Base-by-base conservation (phyloP, 2,888 invertebrate species). In the Drosophila cognata region DNA sequence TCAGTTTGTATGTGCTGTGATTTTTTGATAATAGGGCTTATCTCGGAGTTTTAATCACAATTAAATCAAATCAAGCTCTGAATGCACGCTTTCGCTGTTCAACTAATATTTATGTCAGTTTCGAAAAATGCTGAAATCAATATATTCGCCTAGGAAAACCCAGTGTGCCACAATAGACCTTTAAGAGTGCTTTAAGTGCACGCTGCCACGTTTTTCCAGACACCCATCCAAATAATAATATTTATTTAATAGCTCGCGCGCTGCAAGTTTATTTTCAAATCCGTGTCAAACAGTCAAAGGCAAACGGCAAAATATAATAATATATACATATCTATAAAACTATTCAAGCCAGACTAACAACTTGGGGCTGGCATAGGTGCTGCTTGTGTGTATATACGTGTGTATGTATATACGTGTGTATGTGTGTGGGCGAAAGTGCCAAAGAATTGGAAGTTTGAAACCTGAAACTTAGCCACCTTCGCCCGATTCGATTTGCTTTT, bases 281-380 rank as follows among this genome's bases (percentile, higher is more conserved):
- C 48, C 85, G 87, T 85, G 86, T 85, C 85, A 86, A 84, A 81
- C 84, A 79, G 74, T 69, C 58, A 69, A 55, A 60, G 43, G 31
- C 60, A 70, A 36, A 25, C 33, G 48, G 31, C n/a, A 55, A 48
- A 64, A 81, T 74, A 87, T 77, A 71, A 73, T 79, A 81, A 76
- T 79, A 71, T 72, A 68, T 48, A 71, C 71, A 69, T 50, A 79
- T 56, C 72, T 70, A 76, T 72, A 79, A 72, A 78, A 64, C 59
- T 73, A 79, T 87, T 72, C 43, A 50, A 63, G 57, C 18, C 66
- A 71, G 74, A 59, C 55, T n/a, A 56, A 46, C 31, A 16, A 46
- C 38, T 59, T 59, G 18, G 21, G 7, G 43, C 21, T 21, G 21
- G 21, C 21, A 11, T 21, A 21, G 21, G 21, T 43, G 43, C 21